These are phyloP conservation scores for Drosophila meridionalis DNA, from an alignment of 2,888 invertebrate genomes.

Conservation along the genomic window DNA sequence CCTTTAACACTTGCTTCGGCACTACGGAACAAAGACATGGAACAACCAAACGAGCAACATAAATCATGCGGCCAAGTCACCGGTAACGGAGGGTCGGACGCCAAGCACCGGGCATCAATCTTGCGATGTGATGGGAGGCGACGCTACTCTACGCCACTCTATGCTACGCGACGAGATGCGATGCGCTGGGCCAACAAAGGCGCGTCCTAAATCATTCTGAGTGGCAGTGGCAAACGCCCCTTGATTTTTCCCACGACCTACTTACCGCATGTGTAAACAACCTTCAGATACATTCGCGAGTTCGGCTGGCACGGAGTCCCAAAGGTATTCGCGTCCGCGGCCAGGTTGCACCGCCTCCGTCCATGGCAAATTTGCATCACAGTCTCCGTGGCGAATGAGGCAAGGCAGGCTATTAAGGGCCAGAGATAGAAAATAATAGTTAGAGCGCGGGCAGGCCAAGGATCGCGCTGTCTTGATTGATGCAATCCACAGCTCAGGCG, in stretches of 20 bases:
- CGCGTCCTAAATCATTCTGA: conserved; percentile 58
- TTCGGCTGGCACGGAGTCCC: conserved; percentile 93
- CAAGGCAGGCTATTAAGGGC: conserved; percentile 91
- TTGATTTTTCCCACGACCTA: conserved; percentile 63
- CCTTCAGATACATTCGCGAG: conserved; percentile 94
- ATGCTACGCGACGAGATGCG: conserved; percentile 18
- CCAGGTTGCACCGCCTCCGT: conserved; percentile 91
- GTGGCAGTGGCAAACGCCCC: conserved; percentile 44
- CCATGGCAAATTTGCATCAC: conserved; percentile 95
- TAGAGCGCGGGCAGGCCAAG: conserved; percentile 5
- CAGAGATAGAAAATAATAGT: conserved; percentile 21
- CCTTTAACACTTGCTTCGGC: conserved; percentile 92
- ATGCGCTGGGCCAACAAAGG: conserved; percentile 55
- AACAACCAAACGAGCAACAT: conserved; percentile 49
- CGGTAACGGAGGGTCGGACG: conserved; percentile 31
- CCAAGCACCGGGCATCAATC: conserved; percentile 47
- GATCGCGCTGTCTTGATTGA: conserved; percentile 40
- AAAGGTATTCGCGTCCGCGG: conserved; percentile 94
- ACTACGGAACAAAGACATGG: conserved; percentile 86
- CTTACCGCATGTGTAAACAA: conserved; percentile 95
- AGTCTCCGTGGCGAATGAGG: conserved; percentile 94
- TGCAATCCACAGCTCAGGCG: conserved; percentile 15
- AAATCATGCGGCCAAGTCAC: conserved; percentile 56
- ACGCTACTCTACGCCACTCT: not conserved
- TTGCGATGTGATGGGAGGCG: conserved; percentile 22